Conservation (phyloP, 2,797 vertebrate species). For the Characodon lateralis region DNA sequence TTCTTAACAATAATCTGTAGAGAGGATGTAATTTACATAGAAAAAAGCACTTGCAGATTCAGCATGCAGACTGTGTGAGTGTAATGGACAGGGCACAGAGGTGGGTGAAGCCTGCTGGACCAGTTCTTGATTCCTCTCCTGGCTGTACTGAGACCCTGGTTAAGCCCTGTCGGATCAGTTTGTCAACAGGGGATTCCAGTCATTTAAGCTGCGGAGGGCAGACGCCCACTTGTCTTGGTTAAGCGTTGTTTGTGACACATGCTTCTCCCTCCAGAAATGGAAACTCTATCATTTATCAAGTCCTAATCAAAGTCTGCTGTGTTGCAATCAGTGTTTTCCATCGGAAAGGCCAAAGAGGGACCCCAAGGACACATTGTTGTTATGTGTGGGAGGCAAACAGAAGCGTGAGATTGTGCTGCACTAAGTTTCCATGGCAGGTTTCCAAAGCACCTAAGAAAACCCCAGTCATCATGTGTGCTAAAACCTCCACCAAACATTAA, state of each 20-base stretch:
- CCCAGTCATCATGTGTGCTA: not conserved
- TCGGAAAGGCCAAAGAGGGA: conserved; percentile 29
- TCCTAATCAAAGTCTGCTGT: conserved; percentile 37
- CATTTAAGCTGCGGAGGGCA: conserved; percentile 65
- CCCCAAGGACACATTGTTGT: conserved; percentile 55
- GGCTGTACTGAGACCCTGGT: conserved; percentile 27
- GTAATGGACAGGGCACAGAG: conserved; percentile 7
- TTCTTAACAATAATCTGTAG: too few relatives aligned
- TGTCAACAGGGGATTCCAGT: conserved; percentile 61
- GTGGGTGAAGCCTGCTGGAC: conserved; percentile 32
- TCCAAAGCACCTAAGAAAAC: conserved; percentile 27
- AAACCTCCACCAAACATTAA: not conserved
- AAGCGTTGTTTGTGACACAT: conserved; percentile 23
- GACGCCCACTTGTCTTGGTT: conserved; percentile 52
- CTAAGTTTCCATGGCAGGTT: conserved; percentile 41
- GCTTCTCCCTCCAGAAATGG: conserved; percentile 47
- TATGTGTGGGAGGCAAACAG: conserved; percentile 21
- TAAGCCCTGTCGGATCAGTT: conserved; percentile 56
- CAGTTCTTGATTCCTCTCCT: conserved; percentile 35
- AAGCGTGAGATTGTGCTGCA: conserved; percentile 25
- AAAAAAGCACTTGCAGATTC: not conserved
- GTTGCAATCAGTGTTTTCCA: conserved; percentile 48
- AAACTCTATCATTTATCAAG: conserved; percentile 47
- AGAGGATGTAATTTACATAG: not conserved
- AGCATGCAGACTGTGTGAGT: conserved; percentile 3